Evolutionary conservation across 2,888 invertebrate species (phyloP), one percentile per base, ranked within the genome.

Genomic region (Athalia circularis): DNA sequence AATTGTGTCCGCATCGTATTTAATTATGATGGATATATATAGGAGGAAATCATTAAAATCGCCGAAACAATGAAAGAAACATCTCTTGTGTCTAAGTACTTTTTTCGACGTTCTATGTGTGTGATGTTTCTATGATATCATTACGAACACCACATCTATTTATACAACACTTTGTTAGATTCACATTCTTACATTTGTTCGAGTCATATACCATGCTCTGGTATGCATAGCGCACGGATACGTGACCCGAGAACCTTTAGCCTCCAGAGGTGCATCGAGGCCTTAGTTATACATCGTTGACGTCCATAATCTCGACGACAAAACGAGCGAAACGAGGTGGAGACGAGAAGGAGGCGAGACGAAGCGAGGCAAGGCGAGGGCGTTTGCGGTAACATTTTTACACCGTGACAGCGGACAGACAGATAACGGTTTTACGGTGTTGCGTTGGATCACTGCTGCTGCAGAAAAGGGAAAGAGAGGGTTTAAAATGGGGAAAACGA

Each of bases 381-480:
- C 47, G 72, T 59, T 72, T 47, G 72, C 57, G 72, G 72, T 72
- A 47, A 59, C 45, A 48, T 75, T 75, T 75, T 75, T 64, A 75
- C 75, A 62, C 62, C 75, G 50, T 64, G 62, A 75, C 75, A 64
- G 48, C 61, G 75, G 75, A 75, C 75, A 75, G 75, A 75, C 75
- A 75, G 75, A 75, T 75, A 75, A 75, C 75, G 75, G 75, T 75
- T 75, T 75, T 75, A 75, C 75, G 75, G 75, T 52, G 75, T 75
- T 61, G 62, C 75, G 50, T 64, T 50, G 75, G 48, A 75, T 75
- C 64, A 59, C 52, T 43, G 43, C 43, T 11, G 48, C 11, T 50
- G 43, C 50, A 54, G 54, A 67, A 15, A 67, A 54, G 68, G 3
- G 59, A 47, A 54, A 54, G 70, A 59, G 15, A 59, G 9, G n/a